These are phyloP conservation scores for Drosophila neonasuta DNA, from an alignment of 2,888 invertebrate species.

Conservation along the genomic window DNA sequence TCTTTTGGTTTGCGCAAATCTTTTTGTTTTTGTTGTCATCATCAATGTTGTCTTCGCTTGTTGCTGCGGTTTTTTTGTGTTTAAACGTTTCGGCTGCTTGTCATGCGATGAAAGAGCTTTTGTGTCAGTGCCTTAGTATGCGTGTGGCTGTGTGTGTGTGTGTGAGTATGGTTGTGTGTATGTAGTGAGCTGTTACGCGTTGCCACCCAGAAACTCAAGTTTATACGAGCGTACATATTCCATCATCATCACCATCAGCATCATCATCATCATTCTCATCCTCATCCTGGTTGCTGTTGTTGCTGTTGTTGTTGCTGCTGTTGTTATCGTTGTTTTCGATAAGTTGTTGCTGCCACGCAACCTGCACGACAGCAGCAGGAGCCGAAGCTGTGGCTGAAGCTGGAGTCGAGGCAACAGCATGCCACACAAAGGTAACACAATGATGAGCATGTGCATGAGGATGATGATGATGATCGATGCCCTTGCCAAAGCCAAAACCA, in stretches of 20 bases:
- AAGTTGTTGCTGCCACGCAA: conserved; percentile 71
- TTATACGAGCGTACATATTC: conserved; percentile 76
- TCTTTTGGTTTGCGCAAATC: conserved; percentile 7
- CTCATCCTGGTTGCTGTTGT: not conserved
- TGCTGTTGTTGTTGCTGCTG: not conserved
- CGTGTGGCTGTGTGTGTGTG: conserved; percentile 20
- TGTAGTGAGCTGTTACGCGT: conserved; percentile 71
- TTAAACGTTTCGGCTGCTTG: conserved; percentile 71
- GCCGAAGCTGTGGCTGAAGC: not conserved
- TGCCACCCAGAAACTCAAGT: conserved; percentile 80
- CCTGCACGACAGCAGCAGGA: conserved; percentile 35
- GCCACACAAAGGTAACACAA: conserved; percentile 48
- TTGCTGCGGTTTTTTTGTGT: conserved; percentile 33
- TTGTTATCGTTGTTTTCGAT: conserved; percentile 42
- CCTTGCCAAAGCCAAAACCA: conserved; percentile 49
- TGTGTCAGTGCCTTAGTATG: conserved; percentile 4
- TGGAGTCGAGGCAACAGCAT: conserved; percentile 10
- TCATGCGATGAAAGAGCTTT: conserved; percentile 71
- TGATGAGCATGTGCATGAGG: conserved; percentile 22
- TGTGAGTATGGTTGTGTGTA: conserved; percentile 34
- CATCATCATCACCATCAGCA: conserved; percentile 66
- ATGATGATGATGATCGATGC: conserved; percentile 22
- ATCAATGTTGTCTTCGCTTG: conserved; percentile 20
- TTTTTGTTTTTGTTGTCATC: conserved; percentile 31
- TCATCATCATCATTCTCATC: conserved; percentile 7